Evolutionary conservation across 1,140 invertebrate species (phyloP), one percentile per base, ranked within the genome.

Genomic region (Conus ventricosus): DNA sequence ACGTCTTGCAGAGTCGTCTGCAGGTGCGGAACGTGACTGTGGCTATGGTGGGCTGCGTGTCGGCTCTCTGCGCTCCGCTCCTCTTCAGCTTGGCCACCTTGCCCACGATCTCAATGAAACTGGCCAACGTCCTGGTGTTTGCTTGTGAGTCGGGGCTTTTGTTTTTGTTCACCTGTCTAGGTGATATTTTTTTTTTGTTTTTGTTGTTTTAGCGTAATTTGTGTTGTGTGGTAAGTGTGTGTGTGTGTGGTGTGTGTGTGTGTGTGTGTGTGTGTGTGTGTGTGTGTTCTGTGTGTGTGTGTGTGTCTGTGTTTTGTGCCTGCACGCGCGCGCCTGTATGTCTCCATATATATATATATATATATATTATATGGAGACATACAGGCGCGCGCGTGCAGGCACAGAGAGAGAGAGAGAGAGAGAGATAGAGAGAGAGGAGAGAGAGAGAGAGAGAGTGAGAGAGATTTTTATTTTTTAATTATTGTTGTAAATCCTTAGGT

Each of bases 11-110:
- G 53, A 5, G 54, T 13, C 10, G 75, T 0, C 39, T 87, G 15
- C 11, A 27, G 51, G 39, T 80, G 85, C 51, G 25, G 4, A 51
- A 87, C 75, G 85, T 87, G 71, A 53, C 51, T 53, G 17, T 87
- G 51, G 85, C 85, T 23, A 78, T 87, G 85, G 54, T 87, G 17
- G 85, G 85, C 51, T 87, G 85, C 17, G 75, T 80, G 27, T 87
- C 85, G 17, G 85, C 39, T 54, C 54, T 87, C 85, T 17, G 13
- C 20, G 85, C 85, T 4, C 71, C 54, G 4, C 11, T 78, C 53
- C 23, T 87, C 85, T 78, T 87, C 71, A 53, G 63, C 51, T 55
- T 80, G 39, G 85, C 85, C 82, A 84, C 54, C 8, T 23, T 81
- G 39, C 51, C 80, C 39, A 51, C 3, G 51, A 81, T 81, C 51